These are phyloP conservation scores for Acrocephalus scirpaceus DNA, from an alignment of 2,797 vertebrate genomes.

Conservation along the genomic window DNA sequence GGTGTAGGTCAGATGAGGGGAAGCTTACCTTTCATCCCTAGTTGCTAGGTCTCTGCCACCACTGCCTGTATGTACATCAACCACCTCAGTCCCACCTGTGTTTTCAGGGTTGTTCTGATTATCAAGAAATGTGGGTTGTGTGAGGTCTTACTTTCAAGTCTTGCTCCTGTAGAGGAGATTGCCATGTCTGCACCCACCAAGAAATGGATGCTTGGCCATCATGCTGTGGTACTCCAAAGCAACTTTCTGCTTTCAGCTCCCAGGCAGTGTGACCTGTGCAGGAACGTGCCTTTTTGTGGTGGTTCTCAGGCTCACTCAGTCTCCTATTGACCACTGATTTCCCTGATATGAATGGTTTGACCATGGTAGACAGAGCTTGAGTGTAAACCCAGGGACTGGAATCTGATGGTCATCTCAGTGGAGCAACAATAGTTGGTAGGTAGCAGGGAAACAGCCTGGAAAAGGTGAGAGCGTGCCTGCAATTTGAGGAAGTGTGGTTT, in stretches of 20 bases:
- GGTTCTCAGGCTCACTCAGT: not conserved
- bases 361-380: not conserved
- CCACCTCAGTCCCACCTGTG: not conserved
- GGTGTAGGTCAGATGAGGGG: not conserved
- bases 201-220: not conserved
- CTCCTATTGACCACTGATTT: not conserved
- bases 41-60: not conserved
- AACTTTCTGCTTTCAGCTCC: not conserved
- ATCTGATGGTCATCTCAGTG: not conserved
- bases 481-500: not conserved
- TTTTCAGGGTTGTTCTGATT: not conserved
- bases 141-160: not conserved
- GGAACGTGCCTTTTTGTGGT: not conserved
- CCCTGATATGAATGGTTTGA: not conserved
- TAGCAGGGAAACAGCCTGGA: not conserved
- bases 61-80: not conserved
- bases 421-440: not conserved
- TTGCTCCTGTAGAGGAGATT: not conserved
- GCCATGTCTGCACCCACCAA: not conserved
- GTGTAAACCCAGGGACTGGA: not conserved
- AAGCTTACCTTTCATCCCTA: not conserved
- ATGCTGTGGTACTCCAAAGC: accelerated
- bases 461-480: not conserved
- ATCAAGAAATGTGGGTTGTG: not conserved
- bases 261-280: not conserved